Percentiles rank a stretch among this genome's conserved stretches.
phyloP scores from a whole-genome alignment of 2,888 invertebrate species.

The Ochropleura plecta region DNA sequence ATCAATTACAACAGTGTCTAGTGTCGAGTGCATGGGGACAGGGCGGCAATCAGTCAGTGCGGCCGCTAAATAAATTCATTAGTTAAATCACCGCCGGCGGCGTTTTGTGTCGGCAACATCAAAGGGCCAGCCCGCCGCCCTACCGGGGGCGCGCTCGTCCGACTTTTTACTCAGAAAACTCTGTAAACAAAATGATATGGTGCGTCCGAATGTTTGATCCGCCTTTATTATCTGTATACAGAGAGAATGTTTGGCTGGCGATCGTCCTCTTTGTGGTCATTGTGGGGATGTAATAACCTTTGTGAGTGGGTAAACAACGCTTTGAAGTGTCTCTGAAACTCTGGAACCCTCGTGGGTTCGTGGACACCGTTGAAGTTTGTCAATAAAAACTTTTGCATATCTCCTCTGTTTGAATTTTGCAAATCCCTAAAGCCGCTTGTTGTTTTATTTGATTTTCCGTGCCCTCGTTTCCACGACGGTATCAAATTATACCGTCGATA shows the following conservation, averaged over 20 bases:
- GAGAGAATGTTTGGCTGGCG: slow-evolving; percentile 85
- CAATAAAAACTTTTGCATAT: slow-evolving; percentile 15
- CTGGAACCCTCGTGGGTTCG: slow-evolving; percentile 22
- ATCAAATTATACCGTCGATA: slow-evolving; percentile 70
- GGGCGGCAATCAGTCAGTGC: slow-evolving; percentile 80
- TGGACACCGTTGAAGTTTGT: slow-evolving; percentile 13
- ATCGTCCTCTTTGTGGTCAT: slow-evolving; percentile 84
- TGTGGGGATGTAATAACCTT: slow-evolving; percentile 80
- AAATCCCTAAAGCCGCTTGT: slow-evolving; percentile 28
- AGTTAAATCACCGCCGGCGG: slow-evolving; percentile 91
- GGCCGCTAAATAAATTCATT: slow-evolving; percentile 91
- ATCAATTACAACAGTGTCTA: slow-evolving; percentile 59
- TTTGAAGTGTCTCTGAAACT: slow-evolving; percentile 68
- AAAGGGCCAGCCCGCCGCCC: slow-evolving; percentile 85
- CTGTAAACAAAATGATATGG: slow-evolving; percentile 90
- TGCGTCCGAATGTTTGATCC: slow-evolving; percentile 89
- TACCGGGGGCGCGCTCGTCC: slow-evolving; percentile 86
- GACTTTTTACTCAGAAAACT: slow-evolving; percentile 90
- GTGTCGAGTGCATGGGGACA: slow-evolving; percentile 67
- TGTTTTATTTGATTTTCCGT: slow-evolving; percentile 45
- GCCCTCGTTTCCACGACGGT: slow-evolving; percentile 61
- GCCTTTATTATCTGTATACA: slow-evolving; percentile 89
- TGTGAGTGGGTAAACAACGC: slow-evolving; percentile 74
- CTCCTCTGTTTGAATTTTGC: slow-evolving; percentile 7
- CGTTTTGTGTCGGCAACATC: slow-evolving; percentile 90